Conservation (phyloP, 2,888 invertebrate species). For the Eupeodes latifasciatus region DNA sequence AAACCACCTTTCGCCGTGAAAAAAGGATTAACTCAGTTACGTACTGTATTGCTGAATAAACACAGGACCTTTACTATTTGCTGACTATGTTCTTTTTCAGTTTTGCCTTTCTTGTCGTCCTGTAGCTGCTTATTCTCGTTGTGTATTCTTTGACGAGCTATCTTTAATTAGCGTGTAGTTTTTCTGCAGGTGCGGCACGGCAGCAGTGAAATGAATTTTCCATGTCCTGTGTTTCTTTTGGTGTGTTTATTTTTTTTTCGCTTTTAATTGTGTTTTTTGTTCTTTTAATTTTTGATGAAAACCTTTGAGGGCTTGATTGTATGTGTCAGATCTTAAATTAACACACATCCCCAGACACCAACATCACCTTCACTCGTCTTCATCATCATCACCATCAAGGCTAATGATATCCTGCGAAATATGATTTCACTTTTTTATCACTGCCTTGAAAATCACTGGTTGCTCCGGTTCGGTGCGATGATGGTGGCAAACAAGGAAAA, state of each 20-base stretch:
- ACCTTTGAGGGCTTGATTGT: slow-evolving; percentile 18
- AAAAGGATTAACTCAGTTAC: slow-evolving; percentile 17
- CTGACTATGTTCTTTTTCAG: slow-evolving; percentile 41
- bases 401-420: slow-evolving; percentile 28
- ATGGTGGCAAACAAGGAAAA: background rate
- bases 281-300: slow-evolving; percentile 23
- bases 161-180: slow-evolving; percentile 43
- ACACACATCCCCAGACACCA: slow-evolving; percentile 42
- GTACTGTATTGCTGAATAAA: background rate
- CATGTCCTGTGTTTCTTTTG: slow-evolving; percentile 6
- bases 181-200: slow-evolving; percentile 38
- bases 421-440: slow-evolving; percentile 30
- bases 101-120: slow-evolving; percentile 1
- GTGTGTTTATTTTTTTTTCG: background rate
- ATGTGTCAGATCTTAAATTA: slow-evolving; percentile 19
- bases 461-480: background rate
- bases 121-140: background rate
- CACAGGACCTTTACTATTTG: background rate
- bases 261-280: background rate
- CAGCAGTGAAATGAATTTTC: slow-evolving; percentile 33
- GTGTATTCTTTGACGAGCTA: slow-evolving; percentile 27
- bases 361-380: background rate
- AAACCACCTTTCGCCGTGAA: background rate
- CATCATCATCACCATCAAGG: slow-evolving; percentile 5
- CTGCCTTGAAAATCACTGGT: slow-evolving; percentile 18